Evolutionary conservation across 2,888 invertebrate species (phyloP).

Genomic region (Sesia bembeciformis): DNA sequence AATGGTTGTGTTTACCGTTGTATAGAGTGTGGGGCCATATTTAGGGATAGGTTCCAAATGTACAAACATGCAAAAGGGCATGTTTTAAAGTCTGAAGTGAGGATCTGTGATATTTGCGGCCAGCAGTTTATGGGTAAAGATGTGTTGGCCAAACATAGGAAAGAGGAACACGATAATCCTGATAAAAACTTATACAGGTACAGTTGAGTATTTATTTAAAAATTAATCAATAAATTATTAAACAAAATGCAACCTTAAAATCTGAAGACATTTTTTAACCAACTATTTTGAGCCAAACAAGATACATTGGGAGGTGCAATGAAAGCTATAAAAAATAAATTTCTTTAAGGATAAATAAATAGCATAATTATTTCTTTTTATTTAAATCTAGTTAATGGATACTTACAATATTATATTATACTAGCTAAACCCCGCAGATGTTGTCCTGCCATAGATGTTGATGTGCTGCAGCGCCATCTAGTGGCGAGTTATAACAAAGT

Average conservation of each 20-base stretch:
- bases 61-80: constrained; percentile 56
- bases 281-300: neutral
- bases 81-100: constrained; percentile 37
- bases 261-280: constrained; percentile 1
- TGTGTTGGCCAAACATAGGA: constrained; percentile 39
- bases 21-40: constrained; percentile 50
- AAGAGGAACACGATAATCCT: constrained; percentile 34
- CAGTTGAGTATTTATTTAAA: neutral
- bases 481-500: too few species aligned
- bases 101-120: constrained; percentile 52
- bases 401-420: too few species aligned
- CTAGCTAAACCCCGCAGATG: too few species aligned
- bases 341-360: neutral
- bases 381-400: neutral
- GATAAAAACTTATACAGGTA: constrained; percentile 36
- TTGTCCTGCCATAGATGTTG: too few species aligned
- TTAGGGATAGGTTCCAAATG: constrained; percentile 43
- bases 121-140: constrained; percentile 40
- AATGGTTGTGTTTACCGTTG: constrained; percentile 48
- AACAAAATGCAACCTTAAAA: neutral
- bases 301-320: too few species aligned
- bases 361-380: neutral
- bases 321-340: too few species aligned
- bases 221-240: neutral
- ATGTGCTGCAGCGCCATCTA: too few species aligned